These are phyloP conservation scores for Zeus faber DNA, from an alignment of 2,113 vertebrate genomes.

Conservation along the genomic window DNA sequence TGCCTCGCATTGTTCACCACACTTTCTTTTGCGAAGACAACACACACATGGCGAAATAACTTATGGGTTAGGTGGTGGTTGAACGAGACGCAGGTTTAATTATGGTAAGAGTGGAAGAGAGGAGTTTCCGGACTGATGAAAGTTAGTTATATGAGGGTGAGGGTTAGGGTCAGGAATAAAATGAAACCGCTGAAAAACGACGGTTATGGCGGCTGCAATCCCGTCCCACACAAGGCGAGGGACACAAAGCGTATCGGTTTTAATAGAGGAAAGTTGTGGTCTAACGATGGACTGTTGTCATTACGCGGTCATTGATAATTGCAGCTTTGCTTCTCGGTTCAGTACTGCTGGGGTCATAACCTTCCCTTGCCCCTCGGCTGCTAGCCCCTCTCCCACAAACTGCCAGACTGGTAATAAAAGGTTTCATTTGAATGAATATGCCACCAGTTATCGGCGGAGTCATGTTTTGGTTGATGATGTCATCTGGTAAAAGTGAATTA, in stretches of 20 bases:
- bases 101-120: no score
- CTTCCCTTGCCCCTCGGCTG: conserved; percentile 27
- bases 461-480: no score
- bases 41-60: background rate
- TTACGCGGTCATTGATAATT: conserved; percentile 26
- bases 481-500: no score
- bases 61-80: no score
- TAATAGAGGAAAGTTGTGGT: conserved; percentile 23
- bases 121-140: no score
- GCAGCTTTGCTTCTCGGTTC: conserved; percentile 21
- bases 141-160: no score
- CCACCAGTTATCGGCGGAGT: no score
- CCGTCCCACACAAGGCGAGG: background rate
- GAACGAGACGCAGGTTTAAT: no score
- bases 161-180: no score
- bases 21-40: background rate
- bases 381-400: background rate
- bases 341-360: conserved; percentile 21
- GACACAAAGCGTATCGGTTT: conserved; percentile 10
- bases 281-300: background rate
- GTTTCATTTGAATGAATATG: background rate
- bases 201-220: background rate
- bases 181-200: background rate
- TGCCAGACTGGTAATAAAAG: background rate
- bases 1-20: conserved; percentile 25